Evolutionary conservation across 2,888 invertebrate species (phyloP), one percentile per base, ranked within the genome.

Genomic region (Romanomermis culicivorax): DNA sequence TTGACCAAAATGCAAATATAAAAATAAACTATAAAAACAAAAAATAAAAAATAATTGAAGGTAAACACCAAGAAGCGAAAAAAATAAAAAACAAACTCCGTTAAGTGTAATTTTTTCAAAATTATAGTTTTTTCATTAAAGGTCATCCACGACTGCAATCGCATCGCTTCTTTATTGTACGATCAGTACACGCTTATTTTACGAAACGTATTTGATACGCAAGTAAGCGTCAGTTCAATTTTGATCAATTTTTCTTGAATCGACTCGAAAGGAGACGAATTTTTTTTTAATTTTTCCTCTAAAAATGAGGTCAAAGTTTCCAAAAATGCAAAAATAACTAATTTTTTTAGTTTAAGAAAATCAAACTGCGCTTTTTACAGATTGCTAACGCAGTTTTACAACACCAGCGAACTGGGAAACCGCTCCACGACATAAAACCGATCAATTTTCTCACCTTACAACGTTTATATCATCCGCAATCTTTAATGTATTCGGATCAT

Each of bases 381-480:
- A 82, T 83, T 42, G 89, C 88, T 45, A 86, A 91, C 71, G 84
- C 88, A 54, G 82, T 91, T 14, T 72, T 91, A 51, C 85, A 88
- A 66, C 81, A 80, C 66, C 88, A 88, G 73, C 83, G 85, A 64
- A 83, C 82, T 57, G 81, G 81, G 58, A 82, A 85, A 64, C 87
- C 89, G 36, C 85, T 89, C 52, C 85, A 88, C 69, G 91, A 91
- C 75, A 85, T 87, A 53, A 88, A 89, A 73, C 85, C 85, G 69
- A 80, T 88, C 51, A 85, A 86, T 62, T 75, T 91, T 56, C 86
- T 87, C 74, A 83, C 87, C 54, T 75, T 93, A 54, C 68, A 67
- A 57, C 59, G 68, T 25, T 63, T 68, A 51, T 68, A 68, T 57
- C 64, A 65, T 55, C 68, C 68, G 11, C 67, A 67, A 51, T 89